These are phyloP conservation scores for Anadara kagoshimensis DNA, from an alignment of 1,140 invertebrate genomes.

Conservation along the genomic window DNA sequence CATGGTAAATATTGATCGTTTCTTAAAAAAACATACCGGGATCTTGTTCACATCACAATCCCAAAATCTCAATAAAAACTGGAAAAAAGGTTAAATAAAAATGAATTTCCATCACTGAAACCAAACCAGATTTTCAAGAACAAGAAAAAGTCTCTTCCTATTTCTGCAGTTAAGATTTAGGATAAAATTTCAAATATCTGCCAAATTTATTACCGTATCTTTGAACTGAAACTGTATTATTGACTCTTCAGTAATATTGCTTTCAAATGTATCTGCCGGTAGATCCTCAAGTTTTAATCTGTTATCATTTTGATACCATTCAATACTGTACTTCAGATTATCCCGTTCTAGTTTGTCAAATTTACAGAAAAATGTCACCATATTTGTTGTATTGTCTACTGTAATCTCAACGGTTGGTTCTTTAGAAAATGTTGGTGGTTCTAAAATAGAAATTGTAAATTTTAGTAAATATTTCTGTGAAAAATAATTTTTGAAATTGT, in stretches of 20 bases:
- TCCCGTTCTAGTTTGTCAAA: conserved; percentile 25
- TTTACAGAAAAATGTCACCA: conserved; percentile 35
- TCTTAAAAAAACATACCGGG: too few relatives aligned
- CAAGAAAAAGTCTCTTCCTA: too few relatives aligned
- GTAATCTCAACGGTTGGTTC: conserved; percentile 33
- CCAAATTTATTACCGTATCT: conserved; percentile 2
- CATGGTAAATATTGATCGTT: too few relatives aligned
- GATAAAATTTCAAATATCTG: too few relatives aligned
- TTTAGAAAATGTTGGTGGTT: conserved; percentile 41
- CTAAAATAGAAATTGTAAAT: conserved; percentile 34
- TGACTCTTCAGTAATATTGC: conserved; percentile 13
- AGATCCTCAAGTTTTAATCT: conserved; percentile 2
- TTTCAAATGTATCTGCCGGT: neutral
- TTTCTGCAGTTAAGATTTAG: too few relatives aligned
- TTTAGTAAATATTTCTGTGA: too few relatives aligned
- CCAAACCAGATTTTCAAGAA: too few relatives aligned
- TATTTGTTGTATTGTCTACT: conserved; percentile 19
- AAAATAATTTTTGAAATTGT: too few relatives aligned
- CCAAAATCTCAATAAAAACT: too few relatives aligned
- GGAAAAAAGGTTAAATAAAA: too few relatives aligned
- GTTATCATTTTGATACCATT: conserved; percentile 39
- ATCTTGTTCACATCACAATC: too few relatives aligned
- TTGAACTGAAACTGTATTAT: conserved; percentile 11
- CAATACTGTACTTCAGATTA: conserved; percentile 36
- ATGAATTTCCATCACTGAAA: too few relatives aligned